Base-by-base conservation (phyloP, 1,140 invertebrate genomes). In the Hormaphis cornu region DNA sequence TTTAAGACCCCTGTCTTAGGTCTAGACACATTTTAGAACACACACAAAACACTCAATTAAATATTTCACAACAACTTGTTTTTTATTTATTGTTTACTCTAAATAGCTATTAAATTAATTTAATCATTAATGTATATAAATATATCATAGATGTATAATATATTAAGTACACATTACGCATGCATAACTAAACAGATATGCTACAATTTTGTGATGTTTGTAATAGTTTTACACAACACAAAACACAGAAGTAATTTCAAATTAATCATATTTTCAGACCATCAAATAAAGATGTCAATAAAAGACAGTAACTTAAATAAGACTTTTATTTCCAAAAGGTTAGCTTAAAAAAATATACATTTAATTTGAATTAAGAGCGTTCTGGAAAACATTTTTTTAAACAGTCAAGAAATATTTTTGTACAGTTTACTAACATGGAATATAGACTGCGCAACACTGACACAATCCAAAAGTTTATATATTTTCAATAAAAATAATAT, bases 281-380 rank as follows among this genome's bases (percentile, higher is more conserved):
- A 66, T 50, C 26, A 35, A 30, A n/a, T 18, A 50, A 58, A 22
- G 61, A 66, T 26, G 35, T 66, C 33, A 66, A 22, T 33, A 30
- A 66, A 66, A 7, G 5, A n/a, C 18, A 35, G 48, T 16, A 48
- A 35, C 12, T 22, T 50, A 48, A 66, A 66, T 46, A 63, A 44
- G 18, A 30, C 16, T 66, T 35, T 14, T 1, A 61, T 20, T 20
- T 30, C 40, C 58, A 59, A 14, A 20, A 48, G 22, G 20, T 48
- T 22, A 28, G 42, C 28, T 50, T n/a, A 66, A 66, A 66, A 66
- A 66, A 66, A 66, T 48, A 35, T 66, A 48, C 24, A 63, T 63
- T 48, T n/a, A 61, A 44, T 28, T 5, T 50, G 18, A n/a, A 66
- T 66, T 63, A 16, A 48, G 50, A 66, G 61, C 42, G n/a, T 50